phyloP scores from a whole-genome alignment of 2,113 vertebrate species.

The Tauraco erythrolophus region DNA sequence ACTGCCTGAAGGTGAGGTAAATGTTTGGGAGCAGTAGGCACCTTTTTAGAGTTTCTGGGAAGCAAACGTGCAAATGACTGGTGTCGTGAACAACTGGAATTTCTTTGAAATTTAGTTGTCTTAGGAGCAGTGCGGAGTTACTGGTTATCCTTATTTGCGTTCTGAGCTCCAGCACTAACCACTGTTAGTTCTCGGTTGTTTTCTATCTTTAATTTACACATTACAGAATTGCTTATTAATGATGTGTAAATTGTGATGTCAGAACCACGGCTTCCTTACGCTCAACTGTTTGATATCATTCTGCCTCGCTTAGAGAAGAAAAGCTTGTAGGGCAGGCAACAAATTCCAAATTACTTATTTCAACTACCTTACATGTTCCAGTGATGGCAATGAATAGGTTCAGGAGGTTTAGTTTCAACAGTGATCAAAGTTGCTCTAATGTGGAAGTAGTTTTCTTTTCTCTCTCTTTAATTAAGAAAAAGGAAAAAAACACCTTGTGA shows the following conservation, averaged over 20 bases:
- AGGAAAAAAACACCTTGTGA: not conserved
- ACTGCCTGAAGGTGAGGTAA: not conserved
- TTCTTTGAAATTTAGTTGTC: not conserved
- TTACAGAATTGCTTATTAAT: not conserved
- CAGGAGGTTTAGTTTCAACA: slow-evolving; percentile 30
- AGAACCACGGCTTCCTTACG: not conserved
- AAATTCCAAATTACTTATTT: not conserved
- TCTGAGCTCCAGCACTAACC: not conserved
- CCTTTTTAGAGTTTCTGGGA: not conserved
- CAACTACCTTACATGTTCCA: not conserved
- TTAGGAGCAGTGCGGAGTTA: not conserved
- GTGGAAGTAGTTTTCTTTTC: not conserved
- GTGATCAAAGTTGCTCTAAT: not conserved
- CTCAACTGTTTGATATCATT: not conserved
- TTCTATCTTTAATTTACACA: not conserved
- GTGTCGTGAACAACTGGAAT: not conserved
- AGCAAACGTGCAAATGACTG: not conserved
- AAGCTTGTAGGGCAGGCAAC: not conserved
- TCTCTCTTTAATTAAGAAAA: not conserved
- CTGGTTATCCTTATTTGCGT: not conserved
- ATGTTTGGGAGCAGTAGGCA: not conserved
- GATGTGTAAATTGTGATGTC: not conserved
- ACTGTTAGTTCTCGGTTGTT: not conserved
- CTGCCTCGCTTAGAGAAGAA: not conserved
- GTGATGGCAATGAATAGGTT: not conserved